Evolutionary conservation across 2,113 vertebrate genomes (phyloP).

Genomic region (Daubentonia madagascariensis): DNA sequence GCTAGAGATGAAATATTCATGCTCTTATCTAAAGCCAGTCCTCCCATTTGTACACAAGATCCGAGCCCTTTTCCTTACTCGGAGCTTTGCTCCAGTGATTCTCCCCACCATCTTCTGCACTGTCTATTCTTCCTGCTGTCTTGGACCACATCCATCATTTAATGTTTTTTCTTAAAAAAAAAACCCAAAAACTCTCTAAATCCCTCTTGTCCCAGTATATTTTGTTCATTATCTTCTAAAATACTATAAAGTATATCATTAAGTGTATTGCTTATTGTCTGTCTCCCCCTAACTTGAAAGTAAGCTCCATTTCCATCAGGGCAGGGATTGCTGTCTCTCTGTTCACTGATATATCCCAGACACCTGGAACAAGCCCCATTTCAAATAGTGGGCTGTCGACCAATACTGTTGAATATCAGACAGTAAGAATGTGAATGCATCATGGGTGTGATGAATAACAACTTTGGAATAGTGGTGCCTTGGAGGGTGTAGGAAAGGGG

Average conservation of each 20-base stretch:
- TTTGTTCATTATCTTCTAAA: not conserved
- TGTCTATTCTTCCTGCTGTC: not conserved
- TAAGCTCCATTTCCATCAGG: not conserved
- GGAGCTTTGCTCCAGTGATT: not conserved
- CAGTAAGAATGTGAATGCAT: not conserved
- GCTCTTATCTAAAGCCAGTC: not conserved
- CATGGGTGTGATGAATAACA: not conserved
- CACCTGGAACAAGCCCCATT: not conserved
- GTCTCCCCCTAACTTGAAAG: not conserved
- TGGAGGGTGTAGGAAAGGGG: not conserved
- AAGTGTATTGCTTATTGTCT: not conserved
- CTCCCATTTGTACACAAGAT: not conserved
- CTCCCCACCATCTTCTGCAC: not conserved
- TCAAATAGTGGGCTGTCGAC: not conserved
- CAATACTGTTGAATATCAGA: not conserved
- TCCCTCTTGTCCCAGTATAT: not conserved
- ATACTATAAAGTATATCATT: not conserved
- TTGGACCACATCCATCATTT: not conserved
- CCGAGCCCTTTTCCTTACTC: not conserved
- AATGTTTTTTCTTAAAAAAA: no score
- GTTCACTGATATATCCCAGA: no score
- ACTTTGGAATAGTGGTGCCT: not conserved
- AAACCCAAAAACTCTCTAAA: not conserved
- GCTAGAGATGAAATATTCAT: not conserved
- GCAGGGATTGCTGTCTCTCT: not conserved